Percentiles rank a stretch among this genome's conserved stretches.
Evolutionary conservation across 1,140 invertebrate species (phyloP).

Genomic region (Nomia melanderi): DNA sequence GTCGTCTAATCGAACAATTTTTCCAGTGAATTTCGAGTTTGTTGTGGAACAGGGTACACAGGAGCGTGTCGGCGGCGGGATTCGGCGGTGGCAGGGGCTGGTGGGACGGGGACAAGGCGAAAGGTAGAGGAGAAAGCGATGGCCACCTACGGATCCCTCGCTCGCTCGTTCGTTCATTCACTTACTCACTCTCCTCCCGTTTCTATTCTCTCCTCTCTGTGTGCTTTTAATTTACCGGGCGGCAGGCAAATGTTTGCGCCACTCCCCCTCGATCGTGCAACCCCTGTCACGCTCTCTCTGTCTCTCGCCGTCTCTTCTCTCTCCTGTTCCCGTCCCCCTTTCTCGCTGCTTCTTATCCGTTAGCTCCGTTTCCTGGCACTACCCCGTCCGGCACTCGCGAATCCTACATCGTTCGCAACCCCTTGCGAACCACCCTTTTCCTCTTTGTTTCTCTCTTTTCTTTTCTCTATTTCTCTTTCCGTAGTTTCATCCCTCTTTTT

Average conservation of each 20-base stretch:
- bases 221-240: slow-evolving; percentile 81
- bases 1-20: slow-evolving; percentile 41
- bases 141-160: slow-evolving; percentile 62
- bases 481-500: too few relatives aligned
- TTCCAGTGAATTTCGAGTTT: slow-evolving; percentile 41
- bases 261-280: slow-evolving; percentile 79
- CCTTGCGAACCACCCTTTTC: slow-evolving; percentile 54
- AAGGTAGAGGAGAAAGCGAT: slow-evolving; percentile 51
- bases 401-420: slow-evolving; percentile 32
- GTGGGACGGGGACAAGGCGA: neutral
- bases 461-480: too few relatives aligned
- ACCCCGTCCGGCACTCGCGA: slow-evolving; percentile 18
- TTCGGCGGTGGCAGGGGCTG: slow-evolving; percentile 16
- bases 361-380: slow-evolving; percentile 12
- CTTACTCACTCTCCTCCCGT: slow-evolving; percentile 74
- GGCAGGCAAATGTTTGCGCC: slow-evolving; percentile 82
- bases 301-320: slow-evolving; percentile 53
- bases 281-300: slow-evolving; percentile 69
- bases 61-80: slow-evolving; percentile 15
- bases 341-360: slow-evolving; percentile 28
- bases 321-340: slow-evolving; percentile 39
- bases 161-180: slow-evolving; percentile 68
- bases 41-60: slow-evolving; percentile 36
- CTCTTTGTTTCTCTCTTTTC: slow-evolving; percentile 7
- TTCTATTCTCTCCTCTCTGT: slow-evolving; percentile 78